These are phyloP conservation scores for Apostichopus californicus DNA, from an alignment of 35 echinoderm and acorn worm genomes.

Conservation along the genomic window DNA sequence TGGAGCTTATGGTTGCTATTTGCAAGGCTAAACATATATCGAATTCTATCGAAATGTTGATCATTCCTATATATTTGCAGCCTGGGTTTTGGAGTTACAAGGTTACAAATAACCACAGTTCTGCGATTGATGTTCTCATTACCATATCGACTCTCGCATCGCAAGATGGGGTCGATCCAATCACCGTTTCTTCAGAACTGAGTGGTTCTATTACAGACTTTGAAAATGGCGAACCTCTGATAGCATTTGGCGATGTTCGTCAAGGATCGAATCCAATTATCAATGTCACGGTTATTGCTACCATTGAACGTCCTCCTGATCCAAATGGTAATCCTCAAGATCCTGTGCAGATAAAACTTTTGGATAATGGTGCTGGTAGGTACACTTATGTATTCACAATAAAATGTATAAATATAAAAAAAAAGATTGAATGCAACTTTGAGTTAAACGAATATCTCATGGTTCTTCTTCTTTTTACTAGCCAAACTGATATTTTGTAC, in stretches of 20 bases:
- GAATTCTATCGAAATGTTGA: too few relatives aligned
- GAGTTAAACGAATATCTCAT: too few relatives aligned
- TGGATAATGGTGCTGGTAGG: constrained; percentile 57
- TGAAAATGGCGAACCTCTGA: constrained; percentile 23
- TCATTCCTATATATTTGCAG: background rate
- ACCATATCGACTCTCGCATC: constrained; percentile 41
- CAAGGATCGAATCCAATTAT: constrained; percentile 31
- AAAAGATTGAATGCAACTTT: too few relatives aligned
- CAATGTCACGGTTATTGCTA: constrained; percentile 16
- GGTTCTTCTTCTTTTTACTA: too few relatives aligned
- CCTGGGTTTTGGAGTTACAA: background rate
- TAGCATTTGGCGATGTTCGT: constrained; percentile 26
- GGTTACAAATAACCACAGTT: background rate
- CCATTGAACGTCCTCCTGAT: constrained; percentile 20
- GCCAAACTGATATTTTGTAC: too few relatives aligned
- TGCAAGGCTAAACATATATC: too few relatives aligned
- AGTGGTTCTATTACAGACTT: constrained; percentile 65
- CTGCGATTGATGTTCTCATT: constrained; percentile 2
- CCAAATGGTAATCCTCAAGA: background rate
- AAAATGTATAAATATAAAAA: too few relatives aligned
- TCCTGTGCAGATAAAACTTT: background rate
- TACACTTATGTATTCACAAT: too few relatives aligned
- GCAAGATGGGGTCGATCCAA: constrained; percentile 52
- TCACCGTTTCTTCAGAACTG: constrained; percentile 58
- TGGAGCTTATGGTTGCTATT: too few relatives aligned